Conservation (phyloP, 1,140 invertebrate genomes). For the Drosophila willistoni region DNA sequence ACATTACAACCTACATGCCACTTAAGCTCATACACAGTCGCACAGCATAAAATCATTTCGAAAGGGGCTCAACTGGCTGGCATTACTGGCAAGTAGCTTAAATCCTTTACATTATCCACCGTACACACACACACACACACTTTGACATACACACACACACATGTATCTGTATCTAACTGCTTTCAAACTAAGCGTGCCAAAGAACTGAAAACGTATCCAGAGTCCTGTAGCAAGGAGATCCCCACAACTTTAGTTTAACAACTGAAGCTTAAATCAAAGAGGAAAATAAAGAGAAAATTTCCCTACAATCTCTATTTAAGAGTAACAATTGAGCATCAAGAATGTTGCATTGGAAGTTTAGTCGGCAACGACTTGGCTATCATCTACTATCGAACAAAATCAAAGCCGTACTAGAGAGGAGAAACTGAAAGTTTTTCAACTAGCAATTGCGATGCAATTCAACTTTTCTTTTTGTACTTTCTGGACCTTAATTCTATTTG, state of each 20-base stretch:
- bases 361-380: no score
- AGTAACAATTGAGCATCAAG: constrained; percentile 20
- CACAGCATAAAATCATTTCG: constrained; percentile 27
- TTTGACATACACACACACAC: background rate
- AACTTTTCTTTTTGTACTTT: no score
- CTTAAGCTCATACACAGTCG: constrained; percentile 28
- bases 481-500: no score
- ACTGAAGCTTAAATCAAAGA: constrained; percentile 21
- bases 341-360: no score
- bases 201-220: constrained; percentile 18
- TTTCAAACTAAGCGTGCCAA: constrained; percentile 46
- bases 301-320: constrained; percentile 25
- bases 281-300: constrained; percentile 47
- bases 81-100: constrained; percentile 68
- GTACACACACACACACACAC: constrained; percentile 24
- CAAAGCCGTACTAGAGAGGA: no score
- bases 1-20: constrained; percentile 43
- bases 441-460: no score
- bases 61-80: constrained; percentile 41
- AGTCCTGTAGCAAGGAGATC: background rate
- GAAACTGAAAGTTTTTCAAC: no score
- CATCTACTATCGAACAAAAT: no score
- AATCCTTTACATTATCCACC: constrained; percentile 67
- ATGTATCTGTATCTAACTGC: constrained; percentile 37
- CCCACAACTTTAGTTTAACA: background rate